Evolutionary conservation across 1,140 invertebrate species (phyloP).

Genomic region (Planococcus citri): DNA sequence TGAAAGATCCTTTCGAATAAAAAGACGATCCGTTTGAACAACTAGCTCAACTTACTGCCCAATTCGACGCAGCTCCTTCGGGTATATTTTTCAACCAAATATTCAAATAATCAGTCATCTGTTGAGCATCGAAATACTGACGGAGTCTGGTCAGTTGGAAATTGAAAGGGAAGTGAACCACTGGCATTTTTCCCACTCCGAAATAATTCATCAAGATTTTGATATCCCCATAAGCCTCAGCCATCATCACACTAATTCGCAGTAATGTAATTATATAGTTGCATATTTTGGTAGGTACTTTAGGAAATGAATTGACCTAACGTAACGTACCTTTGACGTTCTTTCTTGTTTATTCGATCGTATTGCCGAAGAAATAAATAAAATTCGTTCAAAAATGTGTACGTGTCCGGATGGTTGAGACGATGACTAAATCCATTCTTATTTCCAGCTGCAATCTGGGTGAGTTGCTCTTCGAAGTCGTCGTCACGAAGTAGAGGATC

Average conservation of each 20-base stretch:
- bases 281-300: no score
- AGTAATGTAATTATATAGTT: no score
- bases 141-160: slow-evolving; percentile 29
- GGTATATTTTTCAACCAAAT: slow-evolving; percentile 41
- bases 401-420: not conserved
- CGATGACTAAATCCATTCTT: slow-evolving; percentile 27
- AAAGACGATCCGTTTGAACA: no score
- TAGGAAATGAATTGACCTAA: no score
- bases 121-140: not conserved
- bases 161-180: slow-evolving; percentile 38
- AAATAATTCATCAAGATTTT: slow-evolving; percentile 34
- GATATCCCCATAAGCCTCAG: slow-evolving; percentile 33
- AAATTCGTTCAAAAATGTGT: slow-evolving; percentile 27
- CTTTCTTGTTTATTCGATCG: no score
- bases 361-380: not conserved
- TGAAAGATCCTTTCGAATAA: no score
- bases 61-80: slow-evolving; percentile 37
- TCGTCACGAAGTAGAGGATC: not conserved
- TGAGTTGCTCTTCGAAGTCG: not conserved
- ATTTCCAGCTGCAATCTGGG: not conserved
- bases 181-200: slow-evolving; percentile 29
- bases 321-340: no score
- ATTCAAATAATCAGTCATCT: not conserved
- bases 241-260: slow-evolving; percentile 35
- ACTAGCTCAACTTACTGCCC: slow-evolving; percentile 38